Conservation (phyloP, 1,140 invertebrate species). For the Parasteatoda tepidariorum region DNA sequence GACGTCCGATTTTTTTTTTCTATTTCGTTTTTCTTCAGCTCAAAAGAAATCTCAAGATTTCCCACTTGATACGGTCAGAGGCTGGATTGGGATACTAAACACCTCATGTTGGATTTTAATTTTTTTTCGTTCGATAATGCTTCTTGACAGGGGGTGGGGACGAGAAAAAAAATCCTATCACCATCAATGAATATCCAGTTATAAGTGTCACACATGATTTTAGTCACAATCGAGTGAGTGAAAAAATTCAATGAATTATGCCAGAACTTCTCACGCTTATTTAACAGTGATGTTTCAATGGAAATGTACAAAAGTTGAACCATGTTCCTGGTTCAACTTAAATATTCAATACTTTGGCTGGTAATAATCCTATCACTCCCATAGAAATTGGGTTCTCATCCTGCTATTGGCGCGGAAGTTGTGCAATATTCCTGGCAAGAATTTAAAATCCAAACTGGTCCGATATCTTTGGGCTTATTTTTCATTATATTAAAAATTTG, state of each 20-base stretch:
- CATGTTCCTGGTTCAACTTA: too few species aligned
- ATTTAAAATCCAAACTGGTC: too few species aligned
- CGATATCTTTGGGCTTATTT: too few species aligned
- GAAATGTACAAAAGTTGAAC: too few species aligned
- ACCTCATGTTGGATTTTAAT: background rate
- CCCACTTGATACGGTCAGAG: slow-evolving; percentile 17
- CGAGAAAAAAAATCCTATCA: slow-evolving; percentile 11
- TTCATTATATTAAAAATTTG: too few species aligned
- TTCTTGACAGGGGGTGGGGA: background rate
- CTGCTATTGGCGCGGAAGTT: too few species aligned
- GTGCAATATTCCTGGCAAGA: too few species aligned
- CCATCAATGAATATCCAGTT: slow-evolving; percentile 18
- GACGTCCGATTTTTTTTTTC: background rate
- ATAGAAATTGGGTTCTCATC: too few species aligned
- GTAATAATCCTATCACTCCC: too few species aligned
- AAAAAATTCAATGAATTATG: background rate
- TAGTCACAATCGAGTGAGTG: background rate
- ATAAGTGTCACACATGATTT: slow-evolving; percentile 9
- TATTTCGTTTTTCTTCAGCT: background rate
- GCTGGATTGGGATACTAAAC: background rate
- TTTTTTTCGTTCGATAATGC: background rate
- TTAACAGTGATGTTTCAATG: too few species aligned
- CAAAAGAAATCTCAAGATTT: slow-evolving; percentile 21
- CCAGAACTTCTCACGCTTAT: background rate
- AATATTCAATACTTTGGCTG: too few species aligned